Evolutionary conservation across 2,888 invertebrate genomes (phyloP).

Genomic region (Polydrusus cervinus): DNA sequence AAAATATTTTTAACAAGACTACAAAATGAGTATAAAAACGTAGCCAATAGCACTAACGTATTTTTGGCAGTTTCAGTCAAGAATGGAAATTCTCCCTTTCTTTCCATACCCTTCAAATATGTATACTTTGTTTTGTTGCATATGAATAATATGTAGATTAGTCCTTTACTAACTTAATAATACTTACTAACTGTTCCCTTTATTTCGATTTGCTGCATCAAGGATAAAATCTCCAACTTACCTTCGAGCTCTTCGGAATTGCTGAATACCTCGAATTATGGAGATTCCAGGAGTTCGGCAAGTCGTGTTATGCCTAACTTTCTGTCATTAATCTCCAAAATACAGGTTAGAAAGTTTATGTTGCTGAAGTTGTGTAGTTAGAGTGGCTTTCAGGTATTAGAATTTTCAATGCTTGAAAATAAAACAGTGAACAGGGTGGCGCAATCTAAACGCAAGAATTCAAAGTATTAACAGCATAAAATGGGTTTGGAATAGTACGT

Average conservation of each 20-base stretch:
- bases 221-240: constrained; percentile 68
- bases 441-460: too few species aligned
- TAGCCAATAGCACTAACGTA: too few species aligned
- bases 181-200: constrained; percentile 35
- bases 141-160: background rate
- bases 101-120: too few species aligned
- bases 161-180: constrained; percentile 24
- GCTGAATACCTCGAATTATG: constrained; percentile 66
- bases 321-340: constrained; percentile 79
- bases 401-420: constrained; percentile 1
- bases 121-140: background rate
- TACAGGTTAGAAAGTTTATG: constrained; percentile 78
- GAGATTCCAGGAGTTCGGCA: constrained; percentile 73
- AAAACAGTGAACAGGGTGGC: background rate
- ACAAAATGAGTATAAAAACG: too few species aligned
- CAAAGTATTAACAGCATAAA: too few species aligned
- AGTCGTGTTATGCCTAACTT: constrained; percentile 79
- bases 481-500: too few species aligned
- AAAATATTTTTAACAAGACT: too few species aligned
- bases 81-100: too few species aligned
- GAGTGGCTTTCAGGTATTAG: background rate
- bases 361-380: constrained; percentile 35
- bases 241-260: constrained; percentile 68
- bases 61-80: too few species aligned
- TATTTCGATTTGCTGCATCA: constrained; percentile 57